Evolutionary conservation across 2,888 invertebrate genomes (phyloP), one percentile per base, ranked within the genome.

Genomic region (Sialis lutaria): DNA sequence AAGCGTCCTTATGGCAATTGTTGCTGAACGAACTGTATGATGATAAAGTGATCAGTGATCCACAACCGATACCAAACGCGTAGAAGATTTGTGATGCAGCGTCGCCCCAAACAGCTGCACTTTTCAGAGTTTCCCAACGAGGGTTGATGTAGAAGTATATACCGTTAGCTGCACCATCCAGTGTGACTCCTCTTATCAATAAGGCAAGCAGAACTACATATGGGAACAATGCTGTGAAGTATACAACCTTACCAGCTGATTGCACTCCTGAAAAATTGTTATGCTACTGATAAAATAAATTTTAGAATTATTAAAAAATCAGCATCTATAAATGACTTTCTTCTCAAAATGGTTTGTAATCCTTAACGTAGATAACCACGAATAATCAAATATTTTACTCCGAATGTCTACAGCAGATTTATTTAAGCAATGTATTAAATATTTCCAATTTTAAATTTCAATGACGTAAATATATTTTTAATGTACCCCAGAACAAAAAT

Each of bases 31-130:
- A 68, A 51, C 72, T 84, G 64, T 83, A 86, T 45, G 85, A 86
- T 6, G 86, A 78, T 46, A 87, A 68, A 0, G 84, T 83, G 42
- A 87, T 75, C 45, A 84, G 70, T 0, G 84, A 83, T 1, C 80
- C 80, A 54, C 79, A 79, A 1, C 72, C 77, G n/a, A 87, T 77
- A 40, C 84, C 82, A 49, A 86, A 79, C 0, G 87, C 86, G 64
- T 85, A 87, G 64, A 86, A 85, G 54, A 85, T 80, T 72, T 87
- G 87, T 2, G 84, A 84, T 1, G 84, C 85, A 1, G 87, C 86
- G 53, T 82, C 82, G 4, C 79, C 82, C 87, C 87, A 88, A 10
- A 88, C 84, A 32, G 72, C 66, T 0, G 80, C 75, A 9, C 77
- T 69, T 4, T 68, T 55, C 30, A 90, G 63, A 42, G 69, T 76